Evolutionary conservation across 1,140 invertebrate genomes (phyloP), one percentile per base, ranked within the genome.

Genomic region (Cherax quadricarinatus): DNA sequence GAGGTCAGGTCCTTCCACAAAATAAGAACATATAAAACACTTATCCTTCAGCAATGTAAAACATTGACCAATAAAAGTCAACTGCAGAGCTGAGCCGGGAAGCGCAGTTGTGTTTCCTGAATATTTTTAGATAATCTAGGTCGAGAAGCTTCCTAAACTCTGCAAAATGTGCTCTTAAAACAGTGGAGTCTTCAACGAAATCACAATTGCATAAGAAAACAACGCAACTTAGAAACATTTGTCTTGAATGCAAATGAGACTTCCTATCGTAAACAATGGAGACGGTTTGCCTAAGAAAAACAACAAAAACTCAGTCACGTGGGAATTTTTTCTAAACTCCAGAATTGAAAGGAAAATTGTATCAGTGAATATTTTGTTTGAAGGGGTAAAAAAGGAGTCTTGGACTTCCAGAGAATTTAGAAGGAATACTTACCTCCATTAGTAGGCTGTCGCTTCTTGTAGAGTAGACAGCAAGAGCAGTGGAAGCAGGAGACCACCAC

Each of bases 391-490:
- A 66, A 1, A 66, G 3, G 9, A 3, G 16, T 60, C 0, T 0
- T 66, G 5, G 7, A 66, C 1, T 18, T 18, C 14, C 62, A 66
- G 62, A 66, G 1, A 66, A 57, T 70, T 70, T 6, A 7, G 24
- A 70, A 30, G 0, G 53, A 24, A 21, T 1, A 66, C 85, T 91
- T 66, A 94, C 94, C 94, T 93, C 93, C 94, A 79, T 93, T 94
- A 18, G 92, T 92, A 14, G 93, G 93, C n/a, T 94, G 94, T 53
- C 94, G 89, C 87, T 95, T 94, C 89, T 94, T 94, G 94, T 95
- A 94, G 18, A 94, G 94, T 6, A 94, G 92, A 91, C 95, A 95
- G 84, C 94, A 94, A 41, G 94, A 94, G 88, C 95, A 95, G 79
- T 94, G 93, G 75, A 95, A 93, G 87, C 95, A 95, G 80, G 94